Evolutionary conservation across 2,888 invertebrate species (phyloP), one percentile per base, ranked within the genome.

Genomic region (Beris morrisii): DNA sequence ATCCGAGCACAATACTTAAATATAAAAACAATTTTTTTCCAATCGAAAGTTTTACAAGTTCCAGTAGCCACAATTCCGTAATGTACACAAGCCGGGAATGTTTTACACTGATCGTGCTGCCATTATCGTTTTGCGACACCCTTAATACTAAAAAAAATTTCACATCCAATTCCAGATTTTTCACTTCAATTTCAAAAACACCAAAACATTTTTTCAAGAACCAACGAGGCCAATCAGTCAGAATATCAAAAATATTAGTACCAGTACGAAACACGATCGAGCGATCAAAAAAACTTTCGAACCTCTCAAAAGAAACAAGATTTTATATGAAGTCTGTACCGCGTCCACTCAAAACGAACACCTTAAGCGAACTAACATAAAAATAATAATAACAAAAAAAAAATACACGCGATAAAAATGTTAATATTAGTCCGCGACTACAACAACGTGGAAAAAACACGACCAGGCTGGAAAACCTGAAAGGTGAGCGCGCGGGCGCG

Each of bases 401-500:
- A 56, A 52, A 61, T 48, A 52, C 32, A 61, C 43, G 43, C 50
- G 61, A 50, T 61, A 43, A 61, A 61, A 61, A 22, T 61, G 61
- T 50, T 61, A 61, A 52, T 15, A 52, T 38, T 12, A n/a, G 32
- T 53, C 56, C 44, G 52, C 61, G 5, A 13, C 11, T 32, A 46
- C 30, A 59, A 7, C 48, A 50, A 61, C 32, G 44, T 11, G 31
- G 48, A 46, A 15, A 15, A 15, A 56, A 32, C 7, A 12, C 52
- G 52, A 50, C 46, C 50, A 50, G 38, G 38, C 61, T 61, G 52
- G 61, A 61, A 61, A 38, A 61, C 61, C 61, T 59, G 59, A 48
- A 48, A 59, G 61, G 61, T 52, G 61, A 61, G 52, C 52, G 46
- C n/a, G 61, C 38, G 28, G 13, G 61, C 61, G 61, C 43, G 38